Percentiles rank a stretch among this genome's conserved stretches.
These are phyloP conservation scores for Pocillopora meandrina DNA, from an alignment of 92 coral and sea anemone species.

Conservation along the genomic window DNA sequence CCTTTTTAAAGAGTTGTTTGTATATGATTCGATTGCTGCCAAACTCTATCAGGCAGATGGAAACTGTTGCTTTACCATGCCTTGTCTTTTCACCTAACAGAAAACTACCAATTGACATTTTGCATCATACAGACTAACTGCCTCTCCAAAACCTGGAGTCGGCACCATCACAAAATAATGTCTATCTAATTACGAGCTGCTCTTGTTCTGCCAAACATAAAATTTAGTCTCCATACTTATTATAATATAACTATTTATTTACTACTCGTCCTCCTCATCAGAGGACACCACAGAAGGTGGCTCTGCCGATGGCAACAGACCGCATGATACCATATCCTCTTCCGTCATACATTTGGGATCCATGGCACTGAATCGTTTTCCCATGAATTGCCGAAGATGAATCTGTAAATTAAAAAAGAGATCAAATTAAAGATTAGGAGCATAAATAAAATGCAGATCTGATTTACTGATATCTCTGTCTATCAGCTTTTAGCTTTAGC, in stretches of 20 bases:
- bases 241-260: neutral
- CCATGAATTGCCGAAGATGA: slow-evolving; percentile 95
- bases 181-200: neutral
- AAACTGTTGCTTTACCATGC: no score
- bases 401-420: slow-evolving; percentile 51
- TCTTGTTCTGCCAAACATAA: neutral
- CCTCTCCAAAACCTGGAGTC: neutral
- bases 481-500: no score
- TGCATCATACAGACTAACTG: neutral
- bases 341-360: slow-evolving; percentile 86
- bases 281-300: slow-evolving; percentile 43
- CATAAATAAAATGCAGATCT: no score
- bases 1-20: no score
- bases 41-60: no score
- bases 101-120: no score
- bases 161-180: neutral
- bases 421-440: no score
- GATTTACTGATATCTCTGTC: no score
- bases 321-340: slow-evolving; percentile 89
- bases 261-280: slow-evolving; percentile 32
- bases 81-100: no score
- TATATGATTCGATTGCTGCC: no score
- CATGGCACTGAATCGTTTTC: slow-evolving; percentile 94
- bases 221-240: neutral
- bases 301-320: slow-evolving; percentile 46